These are phyloP conservation scores for Platypus cylindrus DNA, from an alignment of 2,888 invertebrate species.

Conservation along the genomic window DNA sequence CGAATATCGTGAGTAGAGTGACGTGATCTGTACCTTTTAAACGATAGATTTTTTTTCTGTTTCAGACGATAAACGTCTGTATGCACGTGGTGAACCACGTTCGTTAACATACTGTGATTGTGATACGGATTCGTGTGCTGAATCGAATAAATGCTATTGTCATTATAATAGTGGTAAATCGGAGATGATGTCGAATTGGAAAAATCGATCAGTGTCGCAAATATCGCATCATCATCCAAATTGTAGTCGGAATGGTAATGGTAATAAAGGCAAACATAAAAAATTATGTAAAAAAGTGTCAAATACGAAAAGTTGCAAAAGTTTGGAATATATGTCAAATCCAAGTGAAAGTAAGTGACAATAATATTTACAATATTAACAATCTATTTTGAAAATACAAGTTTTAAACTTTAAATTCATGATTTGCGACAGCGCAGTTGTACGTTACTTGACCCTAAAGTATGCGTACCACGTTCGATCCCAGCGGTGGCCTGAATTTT, in stretches of 20 bases:
- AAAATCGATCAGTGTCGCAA: no score
- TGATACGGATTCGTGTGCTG: conserved; percentile 77
- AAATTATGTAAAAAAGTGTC: conserved; percentile 32
- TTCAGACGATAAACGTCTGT: conserved; percentile 42
- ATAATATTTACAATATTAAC: no score
- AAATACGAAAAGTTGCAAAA: conserved; percentile 33
- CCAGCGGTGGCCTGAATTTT: no score
- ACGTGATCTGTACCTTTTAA: no score
- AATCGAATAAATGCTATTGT: conserved; percentile 82
- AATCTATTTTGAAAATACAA: no score
- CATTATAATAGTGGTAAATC: conserved; percentile 24
- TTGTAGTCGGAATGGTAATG: conserved; percentile 5
- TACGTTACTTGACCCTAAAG: no score
- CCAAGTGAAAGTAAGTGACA: conserved; percentile 34
- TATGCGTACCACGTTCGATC: no score
- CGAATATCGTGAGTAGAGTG: background rate
- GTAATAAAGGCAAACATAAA: conserved; percentile 22
- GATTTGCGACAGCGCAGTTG: no score
- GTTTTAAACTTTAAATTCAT: no score
- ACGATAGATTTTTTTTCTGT: background rate
- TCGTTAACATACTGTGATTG: conserved; percentile 54
- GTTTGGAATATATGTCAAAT: conserved; percentile 43
- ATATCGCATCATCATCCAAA: conserved; percentile 20
- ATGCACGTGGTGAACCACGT: conserved; percentile 46
- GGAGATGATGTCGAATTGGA: background rate